Conservation (phyloP, 2,113 vertebrate genomes). For the Rana temporaria region DNA sequence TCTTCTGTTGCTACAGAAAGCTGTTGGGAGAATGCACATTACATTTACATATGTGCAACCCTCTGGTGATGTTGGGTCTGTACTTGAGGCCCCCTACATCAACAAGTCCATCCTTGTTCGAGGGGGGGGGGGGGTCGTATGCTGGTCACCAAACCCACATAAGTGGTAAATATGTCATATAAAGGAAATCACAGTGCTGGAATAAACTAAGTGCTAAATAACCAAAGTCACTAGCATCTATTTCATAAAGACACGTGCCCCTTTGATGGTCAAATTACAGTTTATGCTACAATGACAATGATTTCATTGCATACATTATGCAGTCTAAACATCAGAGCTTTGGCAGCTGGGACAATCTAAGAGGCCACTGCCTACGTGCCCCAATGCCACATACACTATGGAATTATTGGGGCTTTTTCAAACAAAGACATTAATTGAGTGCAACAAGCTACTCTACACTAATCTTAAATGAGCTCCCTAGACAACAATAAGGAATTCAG, state of each 20-base stretch:
- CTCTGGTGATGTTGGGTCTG: no score
- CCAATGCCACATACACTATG: neutral
- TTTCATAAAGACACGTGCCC: neutral
- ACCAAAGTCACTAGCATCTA: neutral
- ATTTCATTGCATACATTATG: neutral
- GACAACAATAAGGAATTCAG: slow-evolving; percentile 23
- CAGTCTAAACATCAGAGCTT: neutral
- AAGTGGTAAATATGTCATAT: neutral
- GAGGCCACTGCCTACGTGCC: neutral
- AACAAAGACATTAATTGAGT: slow-evolving; percentile 28
- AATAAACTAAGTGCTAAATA: neutral
- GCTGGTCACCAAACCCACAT: neutral
- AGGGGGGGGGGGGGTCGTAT: neutral
- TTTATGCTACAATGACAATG: neutral
- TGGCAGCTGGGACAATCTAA: neutral
- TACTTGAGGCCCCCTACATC: no score
- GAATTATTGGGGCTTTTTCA: neutral
- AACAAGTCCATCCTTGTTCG: no score
- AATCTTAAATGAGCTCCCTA: neutral
- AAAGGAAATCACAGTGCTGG: neutral
- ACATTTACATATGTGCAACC: neutral
- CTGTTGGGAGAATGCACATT: no score
- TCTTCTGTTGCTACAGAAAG: no score
- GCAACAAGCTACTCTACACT: neutral
- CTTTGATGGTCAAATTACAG: neutral